Percentiles rank a stretch among this genome's conserved stretches.
phyloP scores from a whole-genome alignment of 2,888 invertebrate species.

The Scrobipalpa atriplicella region DNA sequence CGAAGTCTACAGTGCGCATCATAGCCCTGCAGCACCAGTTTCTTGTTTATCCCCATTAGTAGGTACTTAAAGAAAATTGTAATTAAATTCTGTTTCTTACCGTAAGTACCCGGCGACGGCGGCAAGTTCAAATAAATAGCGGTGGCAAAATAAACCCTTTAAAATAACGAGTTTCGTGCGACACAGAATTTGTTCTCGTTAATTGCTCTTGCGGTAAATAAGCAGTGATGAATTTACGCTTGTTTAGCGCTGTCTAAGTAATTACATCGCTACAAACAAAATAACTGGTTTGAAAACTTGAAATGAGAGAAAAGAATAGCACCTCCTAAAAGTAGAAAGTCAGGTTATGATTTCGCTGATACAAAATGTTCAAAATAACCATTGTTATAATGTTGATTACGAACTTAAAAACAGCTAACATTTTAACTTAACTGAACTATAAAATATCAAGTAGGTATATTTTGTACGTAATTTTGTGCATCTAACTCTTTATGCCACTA shows the following conservation, averaged over 20 bases:
- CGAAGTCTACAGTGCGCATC: too few species aligned
- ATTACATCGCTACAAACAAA: conserved; percentile 23
- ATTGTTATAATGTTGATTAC: too few species aligned
- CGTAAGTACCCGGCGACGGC: background rate
- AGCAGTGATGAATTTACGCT: conserved; percentile 29
- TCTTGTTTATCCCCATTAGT: background rate
- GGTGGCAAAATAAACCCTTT: conserved; percentile 29
- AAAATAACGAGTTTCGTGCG: conserved; percentile 28
- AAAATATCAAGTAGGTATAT: too few species aligned
- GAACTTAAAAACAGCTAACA: too few species aligned
- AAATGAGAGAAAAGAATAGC: background rate
- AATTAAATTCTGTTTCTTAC: conserved; percentile 1
- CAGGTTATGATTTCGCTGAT: background rate
- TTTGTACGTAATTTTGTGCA: too few species aligned
- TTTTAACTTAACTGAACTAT: too few species aligned
- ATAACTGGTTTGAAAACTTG: conserved; percentile 4
- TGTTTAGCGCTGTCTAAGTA: conserved; percentile 26
- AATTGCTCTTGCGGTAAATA: conserved; percentile 30
- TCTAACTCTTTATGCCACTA: too few species aligned
- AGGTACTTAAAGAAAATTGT: background rate
- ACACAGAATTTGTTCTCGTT: conserved; percentile 28
- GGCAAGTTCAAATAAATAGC: conserved; percentile 25
- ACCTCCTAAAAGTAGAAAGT: background rate
- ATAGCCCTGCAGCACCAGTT: too few species aligned
- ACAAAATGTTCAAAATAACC: background rate